A percentile compares a stretch with the other conserved stretches of the same genome.
phyloP scores from a whole-genome alignment of 2,113 vertebrate genomes.

The Leptodactylus fuscus region DNA sequence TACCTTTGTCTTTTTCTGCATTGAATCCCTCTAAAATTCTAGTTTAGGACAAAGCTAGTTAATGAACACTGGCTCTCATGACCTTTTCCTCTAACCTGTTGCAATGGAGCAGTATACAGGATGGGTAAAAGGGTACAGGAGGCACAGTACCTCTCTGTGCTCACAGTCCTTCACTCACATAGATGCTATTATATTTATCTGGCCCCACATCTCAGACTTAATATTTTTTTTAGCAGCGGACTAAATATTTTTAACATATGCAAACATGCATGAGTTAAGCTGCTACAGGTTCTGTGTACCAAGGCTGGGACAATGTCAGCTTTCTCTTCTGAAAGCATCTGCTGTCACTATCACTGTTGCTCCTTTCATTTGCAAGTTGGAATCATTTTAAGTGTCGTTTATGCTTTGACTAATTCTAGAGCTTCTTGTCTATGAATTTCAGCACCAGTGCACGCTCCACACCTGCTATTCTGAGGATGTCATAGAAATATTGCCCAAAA shows the following conservation, averaged over 20 bases:
- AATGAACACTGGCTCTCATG: not conserved
- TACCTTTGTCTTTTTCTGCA: no score
- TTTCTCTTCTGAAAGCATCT: conserved; percentile 61
- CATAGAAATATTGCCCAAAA: not conserved
- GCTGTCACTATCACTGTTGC: conserved; percentile 26
- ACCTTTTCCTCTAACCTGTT: conserved; percentile 10
- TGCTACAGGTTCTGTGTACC: conserved; percentile 61
- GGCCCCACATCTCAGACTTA: conserved; percentile 66
- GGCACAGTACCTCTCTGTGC: conserved; percentile 65
- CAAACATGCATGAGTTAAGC: conserved; percentile 67
- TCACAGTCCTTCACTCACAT: conserved; percentile 63
- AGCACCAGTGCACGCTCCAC: not conserved
- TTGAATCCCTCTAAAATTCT: no score
- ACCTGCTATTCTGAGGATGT: not conserved
- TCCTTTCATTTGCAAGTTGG: conserved; percentile 38
- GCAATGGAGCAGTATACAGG: not conserved
- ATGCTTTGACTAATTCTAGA: not conserved
- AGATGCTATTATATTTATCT: conserved; percentile 68
- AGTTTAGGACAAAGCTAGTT: no score
- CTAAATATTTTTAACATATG: conserved; percentile 72
- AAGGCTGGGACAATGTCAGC: conserved; percentile 62
- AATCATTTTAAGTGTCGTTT: conserved; percentile 17
- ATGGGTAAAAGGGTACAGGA: not conserved
- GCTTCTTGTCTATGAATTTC: not conserved
- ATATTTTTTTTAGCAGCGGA: conserved; percentile 73